phyloP scores from a whole-genome alignment of 2,113 vertebrate species.

The Mesocricetus auratus region DNA sequence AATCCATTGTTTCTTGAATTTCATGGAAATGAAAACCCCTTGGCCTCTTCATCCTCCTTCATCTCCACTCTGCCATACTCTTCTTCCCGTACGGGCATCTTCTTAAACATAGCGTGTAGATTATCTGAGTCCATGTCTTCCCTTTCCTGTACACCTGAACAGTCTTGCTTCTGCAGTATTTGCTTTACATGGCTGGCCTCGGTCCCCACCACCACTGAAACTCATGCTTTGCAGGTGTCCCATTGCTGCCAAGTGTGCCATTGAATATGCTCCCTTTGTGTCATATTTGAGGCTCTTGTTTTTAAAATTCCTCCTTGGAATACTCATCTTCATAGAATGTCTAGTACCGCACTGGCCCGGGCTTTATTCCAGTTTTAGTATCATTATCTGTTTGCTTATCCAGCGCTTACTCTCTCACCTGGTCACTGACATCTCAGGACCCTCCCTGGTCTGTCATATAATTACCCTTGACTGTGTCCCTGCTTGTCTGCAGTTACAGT shows the following conservation, averaged over 20 bases:
- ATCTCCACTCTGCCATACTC: background rate
- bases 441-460: background rate
- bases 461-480: background rate
- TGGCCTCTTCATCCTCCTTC: background rate
- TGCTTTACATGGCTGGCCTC: background rate
- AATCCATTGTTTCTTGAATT: background rate
- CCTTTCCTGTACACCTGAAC: fast-evolving
- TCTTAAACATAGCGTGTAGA: fast-evolving
- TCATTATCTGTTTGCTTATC: background rate
- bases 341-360: no score
- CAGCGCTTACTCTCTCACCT: background rate
- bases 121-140: fast-evolving
- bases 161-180: background rate
- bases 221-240: background rate
- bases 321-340: background rate
- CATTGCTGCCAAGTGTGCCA: fast-evolving
- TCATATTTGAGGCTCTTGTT: background rate
- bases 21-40: background rate
- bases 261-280: fast-evolving
- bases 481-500: background rate
- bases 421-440: background rate
- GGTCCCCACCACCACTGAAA: background rate
- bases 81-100: background rate
- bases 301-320: background rate
- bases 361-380: background rate